Base-by-base conservation (phyloP, 37 sponge, comb jelly and placozoan genomes). In the Beroe forskalii region DNA sequence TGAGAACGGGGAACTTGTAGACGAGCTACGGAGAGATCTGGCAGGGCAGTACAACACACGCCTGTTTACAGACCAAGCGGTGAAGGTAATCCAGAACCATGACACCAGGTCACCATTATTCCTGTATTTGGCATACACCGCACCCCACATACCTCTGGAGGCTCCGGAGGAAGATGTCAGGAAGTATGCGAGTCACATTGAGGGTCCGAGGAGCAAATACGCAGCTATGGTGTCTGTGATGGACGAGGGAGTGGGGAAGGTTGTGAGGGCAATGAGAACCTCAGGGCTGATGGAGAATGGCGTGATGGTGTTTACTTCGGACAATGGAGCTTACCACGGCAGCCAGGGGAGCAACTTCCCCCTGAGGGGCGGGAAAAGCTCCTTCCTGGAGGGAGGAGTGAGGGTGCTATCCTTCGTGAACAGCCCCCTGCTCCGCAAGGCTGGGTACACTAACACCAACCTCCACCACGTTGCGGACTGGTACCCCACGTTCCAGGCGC, bases 121-220 rank as follows among this genome's bases (percentile, higher is more conserved):
- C 33, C n/a, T 80, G 24, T 80, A 80, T 24, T 55, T 80, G 3
- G 86, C 86, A n/a, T 80, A 80, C 55, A 80, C 86, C 1, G 86
- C 86, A 42, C 86, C 86, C 2, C 86, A 80, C 48, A 41, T 80
- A 12, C 48, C 48, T 3, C 55, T 33, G 27, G 55, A 80, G 48
- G 86, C 25, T 23, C 60, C 86, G 48, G 55, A 44, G 4, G 86
- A 80, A 27, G 55, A 80, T 22, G 30, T n/a, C 0, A 3, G 41
- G 8, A 17, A 22, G 30, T 80, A 38, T 80, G 48, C 86, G 1
- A 12, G 24, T 4, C 86, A 80, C 86, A 80, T 80, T 4, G 3
- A 9, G 14, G 31, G 86, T 1, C 2, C 20, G 55, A 80, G 86
- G 25, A 3, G 25, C 20, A 41, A 23, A 8, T 80, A 44, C 22